Conservation (phyloP, 1,140 invertebrate genomes). For the Eriosoma lanigerum region DNA sequence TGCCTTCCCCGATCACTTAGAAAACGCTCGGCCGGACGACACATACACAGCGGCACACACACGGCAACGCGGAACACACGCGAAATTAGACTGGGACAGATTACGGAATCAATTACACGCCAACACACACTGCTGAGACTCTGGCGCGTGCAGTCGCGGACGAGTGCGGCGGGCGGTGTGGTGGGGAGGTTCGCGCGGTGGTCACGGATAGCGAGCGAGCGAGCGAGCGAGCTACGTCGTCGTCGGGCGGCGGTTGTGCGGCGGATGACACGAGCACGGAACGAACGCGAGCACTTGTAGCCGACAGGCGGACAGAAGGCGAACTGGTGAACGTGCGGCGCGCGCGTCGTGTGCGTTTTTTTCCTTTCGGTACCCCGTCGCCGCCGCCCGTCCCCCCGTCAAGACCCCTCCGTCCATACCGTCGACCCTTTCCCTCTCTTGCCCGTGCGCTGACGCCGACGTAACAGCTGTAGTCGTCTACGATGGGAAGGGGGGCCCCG, state of each 20-base stretch:
- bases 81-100: constrained; percentile 43
- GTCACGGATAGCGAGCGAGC: constrained; percentile 2
- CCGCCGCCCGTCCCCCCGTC: background rate
- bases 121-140: background rate
- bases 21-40: background rate
- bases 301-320: constrained; percentile 37
- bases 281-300: constrained; percentile 25
- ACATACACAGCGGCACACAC: background rate
- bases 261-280: background rate
- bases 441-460: background rate
- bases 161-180: background rate
- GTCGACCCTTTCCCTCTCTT: too few species aligned
- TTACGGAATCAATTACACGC: constrained; percentile 46
- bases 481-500: background rate
- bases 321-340: constrained; percentile 47
- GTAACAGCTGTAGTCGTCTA: constrained; percentile 19
- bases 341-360: constrained; percentile 47
- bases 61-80: background rate
- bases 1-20: too few species aligned
- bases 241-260: constrained; percentile 19
- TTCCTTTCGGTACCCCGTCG: background rate
- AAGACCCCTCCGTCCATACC: too few species aligned
- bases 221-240: background rate
- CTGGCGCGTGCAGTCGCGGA: background rate
- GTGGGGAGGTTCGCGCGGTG: background rate